Evolutionary conservation across 2,888 invertebrate genomes (phyloP).

Genomic region (Cancer borealis): DNA sequence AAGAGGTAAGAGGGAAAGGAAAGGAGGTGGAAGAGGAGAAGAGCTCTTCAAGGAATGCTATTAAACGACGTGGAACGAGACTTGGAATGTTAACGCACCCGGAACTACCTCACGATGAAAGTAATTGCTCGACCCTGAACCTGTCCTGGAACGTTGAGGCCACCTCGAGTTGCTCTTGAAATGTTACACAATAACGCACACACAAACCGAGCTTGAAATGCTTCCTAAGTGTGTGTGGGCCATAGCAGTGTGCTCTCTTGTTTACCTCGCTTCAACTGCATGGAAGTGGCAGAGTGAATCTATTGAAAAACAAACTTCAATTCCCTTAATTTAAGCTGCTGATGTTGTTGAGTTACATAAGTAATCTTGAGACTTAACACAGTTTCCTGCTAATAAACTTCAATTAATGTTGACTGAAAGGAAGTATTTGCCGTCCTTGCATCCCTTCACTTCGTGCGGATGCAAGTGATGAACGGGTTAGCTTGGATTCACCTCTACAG

Average conservation of each 20-base stretch:
- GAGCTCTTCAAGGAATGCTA: conserved; percentile 4
- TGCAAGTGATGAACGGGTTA: not conserved
- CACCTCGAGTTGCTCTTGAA: not conserved
- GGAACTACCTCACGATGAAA: not conserved
- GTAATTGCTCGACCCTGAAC: not conserved
- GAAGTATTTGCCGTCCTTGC: not conserved
- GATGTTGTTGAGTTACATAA: not conserved
- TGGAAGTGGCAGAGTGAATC: not conserved
- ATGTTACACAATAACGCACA: not conserved
- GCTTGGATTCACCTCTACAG: not conserved
- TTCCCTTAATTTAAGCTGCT: not conserved
- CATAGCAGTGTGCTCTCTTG: not conserved
- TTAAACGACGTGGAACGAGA: conserved; percentile 8
- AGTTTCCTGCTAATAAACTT: not conserved
- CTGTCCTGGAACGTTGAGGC: not conserved
- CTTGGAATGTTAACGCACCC: conserved; percentile 30
- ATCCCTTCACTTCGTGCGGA: not conserved
- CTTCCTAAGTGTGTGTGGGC: not conserved
- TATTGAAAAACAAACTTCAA: not conserved
- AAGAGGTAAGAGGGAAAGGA: not conserved
- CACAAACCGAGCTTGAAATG: not conserved
- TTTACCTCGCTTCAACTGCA: not conserved
- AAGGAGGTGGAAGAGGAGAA: not conserved
- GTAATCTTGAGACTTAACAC: not conserved
- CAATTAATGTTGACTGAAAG: not conserved